Evolutionary conservation across 2,797 vertebrate genomes (phyloP).

Genomic region (Eurystomus glaucurus): DNA sequence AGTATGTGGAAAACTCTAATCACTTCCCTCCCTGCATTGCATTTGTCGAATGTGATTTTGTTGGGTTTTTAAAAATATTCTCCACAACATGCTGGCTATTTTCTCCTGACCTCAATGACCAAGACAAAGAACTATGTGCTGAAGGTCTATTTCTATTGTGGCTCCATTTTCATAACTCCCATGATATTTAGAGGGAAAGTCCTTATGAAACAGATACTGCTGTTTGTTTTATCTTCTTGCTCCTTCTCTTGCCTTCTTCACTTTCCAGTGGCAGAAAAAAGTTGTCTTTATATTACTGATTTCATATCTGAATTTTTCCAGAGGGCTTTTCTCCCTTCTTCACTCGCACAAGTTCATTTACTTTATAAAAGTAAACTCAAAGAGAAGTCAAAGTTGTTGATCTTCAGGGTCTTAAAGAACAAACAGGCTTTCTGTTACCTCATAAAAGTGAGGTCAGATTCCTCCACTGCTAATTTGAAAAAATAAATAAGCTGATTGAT

Average conservation of each 20-base stretch:
- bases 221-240: background rate
- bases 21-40: background rate
- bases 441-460: background rate
- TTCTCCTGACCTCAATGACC: background rate
- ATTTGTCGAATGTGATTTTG: background rate
- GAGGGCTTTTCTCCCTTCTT: background rate
- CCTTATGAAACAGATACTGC: background rate
- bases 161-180: background rate
- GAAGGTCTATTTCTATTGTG: background rate
- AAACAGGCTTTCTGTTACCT: background rate
- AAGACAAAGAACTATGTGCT: background rate
- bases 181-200: background rate
- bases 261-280: background rate
- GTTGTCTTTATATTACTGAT: background rate
- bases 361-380: background rate
- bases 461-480: background rate
- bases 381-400: background rate
- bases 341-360: background rate
- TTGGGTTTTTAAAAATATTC: background rate
- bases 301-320: background rate
- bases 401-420: background rate
- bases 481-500: background rate
- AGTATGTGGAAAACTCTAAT: background rate
- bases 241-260: background rate
- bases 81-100: fast-evolving